Percentiles rank a stretch among this genome's conserved stretches.
phyloP scores from a whole-genome alignment of 2,888 invertebrate genomes.

The Atrina japonica region DNA sequence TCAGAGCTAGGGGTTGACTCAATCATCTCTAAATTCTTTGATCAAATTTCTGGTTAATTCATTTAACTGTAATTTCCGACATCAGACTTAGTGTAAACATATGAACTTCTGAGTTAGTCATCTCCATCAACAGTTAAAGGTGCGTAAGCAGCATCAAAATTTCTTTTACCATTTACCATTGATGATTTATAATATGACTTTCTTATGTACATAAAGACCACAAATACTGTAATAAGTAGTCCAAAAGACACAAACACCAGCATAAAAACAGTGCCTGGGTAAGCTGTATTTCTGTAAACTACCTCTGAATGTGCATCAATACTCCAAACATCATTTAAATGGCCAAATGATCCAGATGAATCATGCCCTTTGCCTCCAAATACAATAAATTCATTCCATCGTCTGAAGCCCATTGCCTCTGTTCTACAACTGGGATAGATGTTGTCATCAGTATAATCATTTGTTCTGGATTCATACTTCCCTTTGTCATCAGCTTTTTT shows the following conservation, averaged over 20 bases:
- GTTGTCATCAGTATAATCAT: conserved; percentile 35
- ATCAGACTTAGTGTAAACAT: no score
- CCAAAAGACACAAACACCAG: conserved; percentile 32
- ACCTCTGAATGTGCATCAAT: conserved; percentile 51
- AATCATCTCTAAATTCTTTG: no score
- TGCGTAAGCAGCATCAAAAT: no score
- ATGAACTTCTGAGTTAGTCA: no score
- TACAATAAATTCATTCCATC: conserved; percentile 51
- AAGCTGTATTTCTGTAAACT: conserved; percentile 33
- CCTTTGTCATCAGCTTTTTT: conserved; percentile 55
- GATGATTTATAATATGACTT: no score
- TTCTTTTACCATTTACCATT: no score
- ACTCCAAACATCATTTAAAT: conserved; percentile 67
- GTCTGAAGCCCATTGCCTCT: conserved; percentile 54
- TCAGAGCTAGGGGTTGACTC: no score
- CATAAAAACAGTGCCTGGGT: conserved; percentile 34
- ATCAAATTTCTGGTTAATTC: no score
- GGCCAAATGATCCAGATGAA: conserved; percentile 56
- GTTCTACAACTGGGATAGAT: conserved; percentile 61
- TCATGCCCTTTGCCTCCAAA: conserved; percentile 70
- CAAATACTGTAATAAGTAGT: conserved; percentile 35
- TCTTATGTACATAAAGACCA: conserved; percentile 31
- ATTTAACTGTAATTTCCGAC: no score
- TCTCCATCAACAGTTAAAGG: no score
- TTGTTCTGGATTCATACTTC: conserved; percentile 46